phyloP scores from a whole-genome alignment of 2,113 vertebrate species.

The Lepisosteus oculatus region DNA sequence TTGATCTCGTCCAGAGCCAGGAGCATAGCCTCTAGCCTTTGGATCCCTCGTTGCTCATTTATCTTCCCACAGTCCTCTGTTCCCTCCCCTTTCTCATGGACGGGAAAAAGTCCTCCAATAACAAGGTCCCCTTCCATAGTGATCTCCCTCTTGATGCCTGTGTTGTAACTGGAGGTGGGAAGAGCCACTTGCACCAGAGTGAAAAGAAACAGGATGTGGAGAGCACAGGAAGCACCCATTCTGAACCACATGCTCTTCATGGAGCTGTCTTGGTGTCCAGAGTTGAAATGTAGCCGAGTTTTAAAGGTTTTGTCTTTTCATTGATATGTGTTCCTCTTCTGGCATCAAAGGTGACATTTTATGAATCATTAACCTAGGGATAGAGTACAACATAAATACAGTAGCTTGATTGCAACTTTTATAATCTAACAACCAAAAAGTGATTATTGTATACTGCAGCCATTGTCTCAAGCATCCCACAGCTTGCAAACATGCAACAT shows the following conservation, averaged over 20 bases:
- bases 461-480: too few species aligned
- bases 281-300: constrained; percentile 12
- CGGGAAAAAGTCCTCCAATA: constrained; percentile 90
- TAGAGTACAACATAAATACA: not conserved
- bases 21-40: constrained; percentile 96
- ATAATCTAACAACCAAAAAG: too few species aligned
- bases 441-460: too few species aligned
- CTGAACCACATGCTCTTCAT: constrained; percentile 14
- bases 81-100: constrained; percentile 89
- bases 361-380: constrained; percentile 11
- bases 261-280: constrained; percentile 3
- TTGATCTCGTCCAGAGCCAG: constrained; percentile 95
- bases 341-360: constrained; percentile 37
- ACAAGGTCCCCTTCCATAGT: constrained; percentile 88
- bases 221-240: constrained; percentile 41
- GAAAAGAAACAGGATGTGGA: constrained; percentile 46
- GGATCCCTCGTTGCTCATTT: constrained; percentile 92
- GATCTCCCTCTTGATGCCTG: constrained; percentile 80
- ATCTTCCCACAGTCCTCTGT: constrained; percentile 88
- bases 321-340: constrained; percentile 34
- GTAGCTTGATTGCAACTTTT: too few species aligned
- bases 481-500: too few species aligned
- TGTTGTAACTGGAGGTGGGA: constrained; percentile 56
- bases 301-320: constrained; percentile 34
- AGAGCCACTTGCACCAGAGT: constrained; percentile 49